Evolutionary conservation across 2,888 invertebrate species (phyloP), one percentile per base, ranked within the genome.

Genomic region (Poecilus cupreus): DNA sequence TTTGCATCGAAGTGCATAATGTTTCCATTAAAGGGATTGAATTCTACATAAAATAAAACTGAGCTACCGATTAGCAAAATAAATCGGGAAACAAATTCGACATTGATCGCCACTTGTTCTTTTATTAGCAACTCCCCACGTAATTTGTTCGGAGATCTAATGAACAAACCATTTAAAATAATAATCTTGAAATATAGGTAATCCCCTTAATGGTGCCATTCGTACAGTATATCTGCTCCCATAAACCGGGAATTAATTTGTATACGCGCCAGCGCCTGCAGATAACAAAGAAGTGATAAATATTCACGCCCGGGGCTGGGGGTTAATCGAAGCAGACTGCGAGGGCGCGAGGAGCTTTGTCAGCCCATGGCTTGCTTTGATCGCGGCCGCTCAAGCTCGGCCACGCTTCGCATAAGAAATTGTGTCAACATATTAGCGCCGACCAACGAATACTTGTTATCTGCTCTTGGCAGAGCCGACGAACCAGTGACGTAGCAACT

Each of bases 401-500:
- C 87, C 88, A 88, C 88, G 88, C 86, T 84, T 84, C 85, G 88
- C 87, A 86, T 88, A 88, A 87, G 88, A 87, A 87, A 88, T 88
- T 88, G 84, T 85, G 88, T 87, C 87, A 88, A 88, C 88, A 88
- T 87, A 88, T 88, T 87, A 87, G 84, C 82, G 72, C 77, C 68
- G 68, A 68, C 46, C 72, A 68, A 76, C 75, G 75, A 49, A 64
- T 76, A 68, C 80, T 80, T 74, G 80, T 80, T 80, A 80, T 80
- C 80, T 80, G 72, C 72, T 26, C 18, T 20, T 6, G 64, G 64
- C 64, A 78, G 46, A 64, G 37, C 60, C 24, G 26, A 37, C 60
- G 57, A 60, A 57, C 46, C 60, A 78, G 64, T 78, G 64, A 64
- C 64, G 64, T 39, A 16, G 64, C 64, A 68, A 68, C 39, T 68